Evolutionary conservation across 2,113 vertebrate genomes (phyloP).

Genomic region (Hydrochoerus hydrochaeris): DNA sequence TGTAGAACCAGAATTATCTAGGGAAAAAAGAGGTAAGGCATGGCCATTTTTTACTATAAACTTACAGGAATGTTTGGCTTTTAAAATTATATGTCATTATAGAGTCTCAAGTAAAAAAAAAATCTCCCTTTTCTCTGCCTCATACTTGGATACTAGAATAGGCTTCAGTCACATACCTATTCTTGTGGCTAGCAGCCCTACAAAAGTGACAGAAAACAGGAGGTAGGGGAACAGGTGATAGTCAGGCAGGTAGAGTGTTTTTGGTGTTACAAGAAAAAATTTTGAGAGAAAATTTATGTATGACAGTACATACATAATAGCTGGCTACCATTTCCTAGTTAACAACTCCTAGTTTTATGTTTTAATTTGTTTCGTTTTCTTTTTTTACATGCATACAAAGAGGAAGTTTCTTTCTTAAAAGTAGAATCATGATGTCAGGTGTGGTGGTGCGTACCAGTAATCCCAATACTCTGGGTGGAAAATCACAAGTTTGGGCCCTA

Average conservation of each 20-base stretch:
- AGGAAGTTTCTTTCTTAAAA: slow-evolving; percentile 31
- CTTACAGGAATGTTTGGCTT: slow-evolving; percentile 20
- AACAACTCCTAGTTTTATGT: not conserved
- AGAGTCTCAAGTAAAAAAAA: not conserved
- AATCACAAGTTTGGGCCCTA: not conserved
- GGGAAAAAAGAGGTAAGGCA: not conserved
- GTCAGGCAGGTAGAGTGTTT: not conserved
- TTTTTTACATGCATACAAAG: not conserved
- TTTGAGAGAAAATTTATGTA: not conserved
- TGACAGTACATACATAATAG: not conserved
- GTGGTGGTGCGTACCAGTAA: not conserved
- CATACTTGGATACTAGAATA: slow-evolving; percentile 1
- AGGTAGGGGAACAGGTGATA: not conserved
- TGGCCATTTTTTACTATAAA: not conserved
- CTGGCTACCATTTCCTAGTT: not conserved
- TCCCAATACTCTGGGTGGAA: not conserved
- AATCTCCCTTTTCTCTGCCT: not conserved
- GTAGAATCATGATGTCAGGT: not conserved
- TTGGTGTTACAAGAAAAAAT: not conserved
- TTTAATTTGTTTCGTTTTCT: not conserved
- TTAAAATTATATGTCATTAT: not conserved
- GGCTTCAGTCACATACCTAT: not conserved
- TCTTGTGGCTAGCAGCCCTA: not conserved
- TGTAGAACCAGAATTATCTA: slow-evolving; percentile 1
- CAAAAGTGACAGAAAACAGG: slow-evolving; percentile 6